phyloP scores from a whole-genome alignment of 2,888 invertebrate genomes.

The Dastarcus helophoroides region DNA sequence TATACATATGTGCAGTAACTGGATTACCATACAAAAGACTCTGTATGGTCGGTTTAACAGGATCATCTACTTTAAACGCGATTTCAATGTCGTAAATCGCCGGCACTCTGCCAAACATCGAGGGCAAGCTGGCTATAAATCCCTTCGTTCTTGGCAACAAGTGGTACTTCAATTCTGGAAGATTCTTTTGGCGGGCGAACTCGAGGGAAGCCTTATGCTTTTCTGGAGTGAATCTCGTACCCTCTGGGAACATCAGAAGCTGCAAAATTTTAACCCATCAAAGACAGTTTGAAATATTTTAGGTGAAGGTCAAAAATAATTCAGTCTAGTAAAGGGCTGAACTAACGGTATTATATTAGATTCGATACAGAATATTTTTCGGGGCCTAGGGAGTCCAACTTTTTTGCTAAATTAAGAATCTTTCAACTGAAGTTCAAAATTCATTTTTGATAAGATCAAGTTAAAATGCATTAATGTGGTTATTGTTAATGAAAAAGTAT shows the following conservation, averaged over 20 bases:
- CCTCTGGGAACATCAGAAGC: conserved; percentile 85
- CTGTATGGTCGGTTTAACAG: conserved; percentile 65
- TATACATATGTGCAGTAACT: conserved; percentile 63
- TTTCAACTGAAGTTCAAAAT: too few species aligned
- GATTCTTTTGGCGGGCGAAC: conserved; percentile 76
- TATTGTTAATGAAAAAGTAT: too few species aligned
- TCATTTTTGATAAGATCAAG: too few species aligned
- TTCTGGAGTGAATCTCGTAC: conserved; percentile 77
- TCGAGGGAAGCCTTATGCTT: conserved; percentile 82
- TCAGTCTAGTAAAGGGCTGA: too few species aligned
- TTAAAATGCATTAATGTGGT: too few species aligned
- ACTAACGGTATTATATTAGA: neutral
- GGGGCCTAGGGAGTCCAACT: too few species aligned
- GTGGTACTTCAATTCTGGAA: conserved; percentile 78
- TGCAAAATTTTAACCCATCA: conserved; percentile 37
- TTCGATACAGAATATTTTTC: too few species aligned
- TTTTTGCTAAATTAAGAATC: too few species aligned
- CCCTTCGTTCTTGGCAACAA: conserved; percentile 92
- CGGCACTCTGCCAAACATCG: conserved; percentile 67
- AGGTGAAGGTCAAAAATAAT: too few species aligned
- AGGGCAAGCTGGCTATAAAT: conserved; percentile 74
- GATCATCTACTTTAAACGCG: conserved; percentile 53
- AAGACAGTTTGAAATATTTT: too few species aligned
- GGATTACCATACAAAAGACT: conserved; percentile 63
- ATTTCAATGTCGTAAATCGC: conserved; percentile 77